Base-by-base conservation (phyloP, 2,888 invertebrate genomes). In the Watsonalla cultraria region DNA sequence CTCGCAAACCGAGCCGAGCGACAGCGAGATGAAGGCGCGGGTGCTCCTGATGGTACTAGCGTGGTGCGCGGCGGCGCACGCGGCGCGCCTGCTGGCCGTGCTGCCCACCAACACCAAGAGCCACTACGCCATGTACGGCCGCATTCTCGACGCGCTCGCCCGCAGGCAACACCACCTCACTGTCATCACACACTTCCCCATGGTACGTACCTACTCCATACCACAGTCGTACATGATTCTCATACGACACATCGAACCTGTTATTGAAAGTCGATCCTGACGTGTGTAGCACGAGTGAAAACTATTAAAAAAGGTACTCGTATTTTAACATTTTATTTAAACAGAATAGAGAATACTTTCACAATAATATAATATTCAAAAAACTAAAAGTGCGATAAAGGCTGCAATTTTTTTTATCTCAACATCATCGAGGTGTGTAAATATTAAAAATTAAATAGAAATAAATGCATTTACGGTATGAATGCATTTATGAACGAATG, bases 41-140 rank as follows among this genome's bases (percentile, higher is more conserved):
- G 58, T 80, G 67, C 60, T 74, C 68, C 78, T 75, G 72, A 59
- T 78, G 61, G 70, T 73, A 61, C 55, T 82, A 62, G 60, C 61
- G 60, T 75, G 72, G 67, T 78, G 65, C 65, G 72, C 72, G 55
- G 72, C 70, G 56, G 78, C 74, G 56, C 69, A 75, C 47, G 81
- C 84, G 53, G 91, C 91, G 39, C 78, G 86, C 14, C 68, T 92
- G 42, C 79, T 92, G 45, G 91, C 82, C 57, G 85, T 91, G 47
- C 74, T 92, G 64, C 91, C 91, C 24, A 90, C 91, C 48, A 88
- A 91, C 77, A 91, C 91, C 47, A 85, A 86, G 65, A 92, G 92
- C 74, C 92, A 92, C 73, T 84, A 88, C 60, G 91, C 90, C 54
- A 91, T 92, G 86, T 92, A 91, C 65, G 88, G 91, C 55, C 78